phyloP scores from a whole-genome alignment of 37 sponge, comb jelly and placozoan genomes.

The Crambe crambe region DNA sequence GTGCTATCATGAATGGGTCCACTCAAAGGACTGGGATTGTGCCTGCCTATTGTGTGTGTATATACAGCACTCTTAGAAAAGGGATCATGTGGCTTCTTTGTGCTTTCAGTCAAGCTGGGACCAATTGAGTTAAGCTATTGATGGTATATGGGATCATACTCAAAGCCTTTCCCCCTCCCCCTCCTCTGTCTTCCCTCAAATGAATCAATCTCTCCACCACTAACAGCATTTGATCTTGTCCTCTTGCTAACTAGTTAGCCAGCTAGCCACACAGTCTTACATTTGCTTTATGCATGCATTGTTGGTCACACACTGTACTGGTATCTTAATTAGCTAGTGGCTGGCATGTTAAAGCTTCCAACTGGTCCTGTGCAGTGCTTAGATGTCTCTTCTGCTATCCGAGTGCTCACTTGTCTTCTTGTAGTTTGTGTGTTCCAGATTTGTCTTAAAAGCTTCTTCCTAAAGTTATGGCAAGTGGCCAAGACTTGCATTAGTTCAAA shows the following conservation, averaged over 20 bases:
- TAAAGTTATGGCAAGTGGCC: constrained; percentile 7
- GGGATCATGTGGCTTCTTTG: too few relatives aligned
- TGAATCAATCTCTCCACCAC: background rate
- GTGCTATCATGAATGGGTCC: too few relatives aligned
- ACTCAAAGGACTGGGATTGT: too few relatives aligned
- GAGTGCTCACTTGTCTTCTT: background rate
- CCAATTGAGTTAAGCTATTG: too few relatives aligned
- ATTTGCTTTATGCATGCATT: too few relatives aligned
- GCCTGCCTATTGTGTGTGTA: too few relatives aligned
- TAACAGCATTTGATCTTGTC: background rate
- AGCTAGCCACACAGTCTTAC: too few relatives aligned
- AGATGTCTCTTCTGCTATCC: background rate
- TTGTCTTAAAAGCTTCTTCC: constrained; percentile 15
- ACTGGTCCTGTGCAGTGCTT: background rate
- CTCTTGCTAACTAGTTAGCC: too few relatives aligned
- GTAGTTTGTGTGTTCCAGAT: background rate
- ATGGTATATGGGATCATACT: background rate
- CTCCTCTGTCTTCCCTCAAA: background rate
- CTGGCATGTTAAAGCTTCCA: background rate
- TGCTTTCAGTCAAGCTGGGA: too few relatives aligned
- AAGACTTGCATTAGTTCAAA: constrained; percentile 8
- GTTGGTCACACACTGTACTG: too few relatives aligned
- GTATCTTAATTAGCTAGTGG: too few relatives aligned
- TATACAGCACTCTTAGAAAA: too few relatives aligned
- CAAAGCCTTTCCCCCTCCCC: background rate